Evolutionary conservation across 2,113 vertebrate genomes (phyloP).

Genomic region (Myanophis thanlyinensis): DNA sequence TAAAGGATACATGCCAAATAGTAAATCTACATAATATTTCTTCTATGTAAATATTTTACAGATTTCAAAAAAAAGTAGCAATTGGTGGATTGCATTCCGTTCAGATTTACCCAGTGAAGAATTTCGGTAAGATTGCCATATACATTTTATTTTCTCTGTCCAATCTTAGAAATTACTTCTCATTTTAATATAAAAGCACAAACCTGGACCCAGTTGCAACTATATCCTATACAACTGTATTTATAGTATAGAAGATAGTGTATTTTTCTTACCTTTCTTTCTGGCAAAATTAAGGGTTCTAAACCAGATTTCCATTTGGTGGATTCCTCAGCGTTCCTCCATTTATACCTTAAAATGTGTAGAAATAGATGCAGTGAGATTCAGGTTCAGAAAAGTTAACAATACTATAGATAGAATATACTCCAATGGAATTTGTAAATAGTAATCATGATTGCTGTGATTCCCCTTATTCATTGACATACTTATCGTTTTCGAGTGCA

Average conservation of each 20-base stretch:
- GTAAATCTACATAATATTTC: conserved; percentile 7
- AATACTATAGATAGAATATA: background rate
- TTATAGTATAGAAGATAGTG: conserved; percentile 12
- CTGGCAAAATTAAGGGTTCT: background rate
- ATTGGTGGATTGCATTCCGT: conserved; percentile 89
- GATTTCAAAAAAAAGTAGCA: conserved; percentile 72
- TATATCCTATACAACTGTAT: conserved; percentile 5
- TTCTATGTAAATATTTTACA: conserved; percentile 47
- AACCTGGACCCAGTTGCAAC: conserved; percentile 20
- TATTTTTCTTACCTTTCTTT: background rate
- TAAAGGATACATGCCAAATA: background rate
- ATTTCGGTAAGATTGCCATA: conserved; percentile 73
- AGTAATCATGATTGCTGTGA: background rate
- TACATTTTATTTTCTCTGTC: conserved; percentile 24
- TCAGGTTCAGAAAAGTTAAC: background rate
- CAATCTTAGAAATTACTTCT: background rate
- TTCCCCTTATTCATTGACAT: background rate
- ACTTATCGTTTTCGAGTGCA: background rate
- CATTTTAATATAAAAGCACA: background rate
- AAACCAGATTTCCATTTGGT: background rate
- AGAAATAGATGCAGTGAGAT: background rate
- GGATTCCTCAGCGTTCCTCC: background rate
- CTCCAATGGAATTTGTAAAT: background rate
- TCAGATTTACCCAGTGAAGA: conserved; percentile 60
- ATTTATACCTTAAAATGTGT: background rate